Conservation (phyloP, 2,797 vertebrate genomes). For the Myotis vivesi region DNA sequence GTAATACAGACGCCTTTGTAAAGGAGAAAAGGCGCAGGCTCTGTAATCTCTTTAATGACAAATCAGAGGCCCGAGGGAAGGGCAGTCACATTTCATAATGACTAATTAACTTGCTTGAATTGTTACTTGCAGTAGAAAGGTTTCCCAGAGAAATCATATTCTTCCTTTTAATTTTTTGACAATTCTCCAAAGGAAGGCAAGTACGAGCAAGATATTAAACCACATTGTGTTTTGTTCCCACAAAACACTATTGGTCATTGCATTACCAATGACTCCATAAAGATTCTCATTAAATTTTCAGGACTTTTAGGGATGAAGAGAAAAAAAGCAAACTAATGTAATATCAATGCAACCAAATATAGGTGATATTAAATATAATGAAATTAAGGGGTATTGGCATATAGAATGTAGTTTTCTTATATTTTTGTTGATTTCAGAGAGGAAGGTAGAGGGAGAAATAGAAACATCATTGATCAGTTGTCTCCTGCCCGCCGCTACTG, state of each 20-base stretch:
- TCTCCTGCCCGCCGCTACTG: too few species aligned
- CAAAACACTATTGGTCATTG: background rate
- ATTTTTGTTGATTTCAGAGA: too few species aligned
- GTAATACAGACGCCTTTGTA: background rate
- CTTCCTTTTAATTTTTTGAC: background rate
- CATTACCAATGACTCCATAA: background rate
- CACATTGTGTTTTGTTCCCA: conserved; percentile 22
- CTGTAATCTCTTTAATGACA: conserved; percentile 22
- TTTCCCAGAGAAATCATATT: conserved; percentile 60
- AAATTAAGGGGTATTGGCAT: background rate
- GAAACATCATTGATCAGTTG: too few species aligned
- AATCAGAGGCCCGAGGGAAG: conserved; percentile 27
- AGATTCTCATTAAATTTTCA: conserved; percentile 22
- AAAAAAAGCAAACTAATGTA: background rate
- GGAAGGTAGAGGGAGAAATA: too few species aligned
- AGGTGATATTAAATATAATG: background rate
- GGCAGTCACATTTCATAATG: conserved; percentile 40
- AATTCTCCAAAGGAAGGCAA: conserved; percentile 57
- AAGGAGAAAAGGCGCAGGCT: background rate
- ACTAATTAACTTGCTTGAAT: conserved; percentile 43
- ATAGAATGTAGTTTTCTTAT: too few species aligned
- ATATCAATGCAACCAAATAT: background rate
- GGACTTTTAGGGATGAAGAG: background rate
- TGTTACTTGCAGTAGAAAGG: conserved; percentile 24
- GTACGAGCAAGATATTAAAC: conserved; percentile 52